Base-by-base conservation (phyloP, 2,113 vertebrate species). In the Notothenia coriiceps region DNA sequence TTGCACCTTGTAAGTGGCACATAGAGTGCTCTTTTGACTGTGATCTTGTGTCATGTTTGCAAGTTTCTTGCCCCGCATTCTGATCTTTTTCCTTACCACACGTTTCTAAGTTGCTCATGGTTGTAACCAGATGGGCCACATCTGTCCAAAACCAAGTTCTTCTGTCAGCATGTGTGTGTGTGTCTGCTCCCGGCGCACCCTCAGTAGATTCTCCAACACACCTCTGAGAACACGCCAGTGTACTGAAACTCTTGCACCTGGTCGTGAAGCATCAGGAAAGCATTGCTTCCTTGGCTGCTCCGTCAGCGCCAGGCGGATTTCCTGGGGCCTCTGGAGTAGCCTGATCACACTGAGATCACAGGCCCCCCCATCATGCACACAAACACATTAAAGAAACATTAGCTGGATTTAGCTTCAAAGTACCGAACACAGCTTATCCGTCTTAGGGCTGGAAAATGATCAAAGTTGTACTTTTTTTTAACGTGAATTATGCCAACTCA, bases 261-360 rank as follows among this genome's bases (percentile, higher is more conserved):
- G 79, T 70, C 80, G 17, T 74, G 56, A 70, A 64, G 69, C 59
- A 61, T 79, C 86, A 89, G 90, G 93, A 93, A 91, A 67, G 76
- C 44, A 80, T 54, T 3, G 70, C 84, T 94, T 94, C 92, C 90
- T 80, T 64, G 66, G 84, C 71, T 75, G 65, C 71, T 85, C 64
- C 72, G 66, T 85, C 80, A 85, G 79, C 85, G 74, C 73, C 59
- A 14, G 67, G 77, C 14, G 68, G 93, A 94, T 91, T 90, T 95
- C 91, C 94, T 94, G 79, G 77, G 54, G 50, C 83, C 82, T 80
- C 71, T 79, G 20, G 62, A 81, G 70, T 73, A 80, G 80, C 54
- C 77, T 17, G 56, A 86, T 90, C 89, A 67, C 74, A 33, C 90
- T 86, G 88, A 91, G 89, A 89, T 91, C 85, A 84, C 74, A 84